Evolutionary conservation across 2,113 vertebrate genomes (phyloP).

Genomic region (Platichthys flesus): DNA sequence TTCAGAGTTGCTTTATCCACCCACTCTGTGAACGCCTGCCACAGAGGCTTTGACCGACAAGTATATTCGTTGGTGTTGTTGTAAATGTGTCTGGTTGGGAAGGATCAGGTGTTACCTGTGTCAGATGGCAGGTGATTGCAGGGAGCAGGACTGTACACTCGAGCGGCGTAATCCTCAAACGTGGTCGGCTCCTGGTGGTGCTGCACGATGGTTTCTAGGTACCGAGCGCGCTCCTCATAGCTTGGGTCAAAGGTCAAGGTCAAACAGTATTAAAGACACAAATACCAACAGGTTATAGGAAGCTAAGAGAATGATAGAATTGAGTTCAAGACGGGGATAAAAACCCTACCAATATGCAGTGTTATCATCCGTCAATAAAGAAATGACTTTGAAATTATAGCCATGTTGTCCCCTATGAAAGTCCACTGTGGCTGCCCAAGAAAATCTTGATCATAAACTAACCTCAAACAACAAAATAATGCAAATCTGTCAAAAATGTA

Average conservation of each 20-base stretch:
- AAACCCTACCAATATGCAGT: background rate
- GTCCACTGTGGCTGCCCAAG: no score
- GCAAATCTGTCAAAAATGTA: no score
- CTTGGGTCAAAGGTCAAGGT: slow-evolving; percentile 90
- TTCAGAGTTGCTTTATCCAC: background rate
- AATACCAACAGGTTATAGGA: background rate
- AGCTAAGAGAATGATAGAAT: background rate
- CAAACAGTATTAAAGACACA: slow-evolving; percentile 17
- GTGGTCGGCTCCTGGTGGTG: slow-evolving; percentile 95
- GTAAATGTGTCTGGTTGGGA: background rate
- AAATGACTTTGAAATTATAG: no score
- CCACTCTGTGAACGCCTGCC: background rate
- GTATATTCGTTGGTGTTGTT: background rate
- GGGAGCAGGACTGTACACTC: slow-evolving; percentile 96
- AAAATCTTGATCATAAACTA: no score
- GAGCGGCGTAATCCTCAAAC: slow-evolving; percentile 97
- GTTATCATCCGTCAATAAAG: no score
- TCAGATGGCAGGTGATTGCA: slow-evolving; percentile 92
- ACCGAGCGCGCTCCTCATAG: slow-evolving; percentile 96
- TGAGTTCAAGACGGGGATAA: no score
- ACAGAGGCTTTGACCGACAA: background rate
- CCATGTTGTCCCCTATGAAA: no score
- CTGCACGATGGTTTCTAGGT: slow-evolving; percentile 95
- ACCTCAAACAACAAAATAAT: no score
- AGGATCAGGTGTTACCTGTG: slow-evolving; percentile 83